A percentile compares a stretch with the other conserved stretches of the same genome.
phyloP scores from a whole-genome alignment of 1,140 invertebrate species.

The Wasmannia auropunctata region DNA sequence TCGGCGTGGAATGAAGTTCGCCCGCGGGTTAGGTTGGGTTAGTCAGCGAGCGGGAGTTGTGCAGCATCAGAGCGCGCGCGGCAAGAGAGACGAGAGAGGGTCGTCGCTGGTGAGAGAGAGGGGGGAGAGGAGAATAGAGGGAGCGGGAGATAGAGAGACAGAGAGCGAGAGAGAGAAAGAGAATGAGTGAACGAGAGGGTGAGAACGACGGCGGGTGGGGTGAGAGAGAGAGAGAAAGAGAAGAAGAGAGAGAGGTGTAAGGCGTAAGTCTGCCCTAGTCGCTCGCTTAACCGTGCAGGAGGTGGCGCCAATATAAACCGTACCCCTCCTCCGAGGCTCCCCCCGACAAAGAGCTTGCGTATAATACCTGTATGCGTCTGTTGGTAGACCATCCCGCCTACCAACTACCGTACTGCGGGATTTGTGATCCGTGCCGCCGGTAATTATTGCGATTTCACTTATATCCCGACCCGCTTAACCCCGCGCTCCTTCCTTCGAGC shows the following conservation, averaged over 20 bases:
- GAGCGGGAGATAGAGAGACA: slow-evolving; percentile 59
- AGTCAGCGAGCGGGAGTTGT: slow-evolving; percentile 77
- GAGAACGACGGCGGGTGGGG: slow-evolving; percentile 23
- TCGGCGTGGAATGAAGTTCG: slow-evolving; percentile 85
- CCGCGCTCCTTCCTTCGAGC: neutral
- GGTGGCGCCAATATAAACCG: slow-evolving; percentile 85
- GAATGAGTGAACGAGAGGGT: slow-evolving; percentile 43
- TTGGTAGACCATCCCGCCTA: slow-evolving; percentile 73
- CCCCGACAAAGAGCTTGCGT: slow-evolving; percentile 80
- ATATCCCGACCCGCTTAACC: slow-evolving; percentile 57
- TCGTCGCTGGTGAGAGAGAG: slow-evolving; percentile 65
- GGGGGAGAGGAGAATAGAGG: slow-evolving; percentile 45
- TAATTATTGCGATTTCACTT: slow-evolving; percentile 74
- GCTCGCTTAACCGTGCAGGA: slow-evolving; percentile 81
- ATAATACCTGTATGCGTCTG: slow-evolving; percentile 77
- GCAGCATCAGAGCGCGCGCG: slow-evolving; percentile 80
- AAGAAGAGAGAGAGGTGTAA: slow-evolving; percentile 73
- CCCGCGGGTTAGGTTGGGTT: slow-evolving; percentile 84
- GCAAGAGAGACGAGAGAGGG: slow-evolving; percentile 67
- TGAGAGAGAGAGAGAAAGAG: slow-evolving; percentile 38
- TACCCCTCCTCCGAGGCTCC: slow-evolving; percentile 72
- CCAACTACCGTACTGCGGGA: slow-evolving; percentile 73
- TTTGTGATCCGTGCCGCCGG: slow-evolving; percentile 67
- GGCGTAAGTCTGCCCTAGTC: slow-evolving; percentile 84
- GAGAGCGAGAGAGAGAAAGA: slow-evolving; percentile 48